Percentiles rank a stretch among this genome's conserved stretches.
phyloP scores from a whole-genome alignment of 2,113 vertebrate genomes.

The Thryonomys swinderianus region DNA sequence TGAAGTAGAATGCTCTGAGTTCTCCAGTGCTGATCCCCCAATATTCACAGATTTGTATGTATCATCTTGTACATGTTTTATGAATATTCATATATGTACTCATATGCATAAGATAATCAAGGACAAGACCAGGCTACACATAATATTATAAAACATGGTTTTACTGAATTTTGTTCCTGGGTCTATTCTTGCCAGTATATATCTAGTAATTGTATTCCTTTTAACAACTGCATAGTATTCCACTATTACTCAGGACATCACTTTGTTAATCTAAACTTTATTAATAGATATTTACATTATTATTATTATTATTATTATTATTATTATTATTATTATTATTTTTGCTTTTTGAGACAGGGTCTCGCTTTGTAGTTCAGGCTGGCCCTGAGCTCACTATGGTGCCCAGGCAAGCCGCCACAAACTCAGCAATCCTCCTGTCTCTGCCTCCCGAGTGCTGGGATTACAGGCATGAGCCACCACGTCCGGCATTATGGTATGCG shows the following conservation, averaged over 20 bases:
- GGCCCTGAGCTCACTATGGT: no score
- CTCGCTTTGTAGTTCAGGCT: no score
- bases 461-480: no score
- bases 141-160: background rate
- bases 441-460: no score
- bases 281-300: no score
- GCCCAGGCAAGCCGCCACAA: no score
- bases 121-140: background rate
- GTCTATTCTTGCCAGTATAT: background rate
- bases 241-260: background rate
- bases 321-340: no score
- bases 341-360: no score
- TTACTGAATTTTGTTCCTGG: background rate
- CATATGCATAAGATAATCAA: constrained; percentile 24
- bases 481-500: no score
- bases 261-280: constrained; percentile 28
- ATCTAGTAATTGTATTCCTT: constrained; percentile 23
- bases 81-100: constrained; percentile 21
- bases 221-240: constrained; percentile 22
- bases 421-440: no score
- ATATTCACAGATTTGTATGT: background rate
- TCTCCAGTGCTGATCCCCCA: background rate
- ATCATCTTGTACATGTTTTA: constrained; percentile 24
- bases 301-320: no score
- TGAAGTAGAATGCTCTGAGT: constrained; percentile 11